These are phyloP conservation scores for Lepidonotus clava DNA, from an alignment of 2,888 invertebrate genomes.

Conservation along the genomic window DNA sequence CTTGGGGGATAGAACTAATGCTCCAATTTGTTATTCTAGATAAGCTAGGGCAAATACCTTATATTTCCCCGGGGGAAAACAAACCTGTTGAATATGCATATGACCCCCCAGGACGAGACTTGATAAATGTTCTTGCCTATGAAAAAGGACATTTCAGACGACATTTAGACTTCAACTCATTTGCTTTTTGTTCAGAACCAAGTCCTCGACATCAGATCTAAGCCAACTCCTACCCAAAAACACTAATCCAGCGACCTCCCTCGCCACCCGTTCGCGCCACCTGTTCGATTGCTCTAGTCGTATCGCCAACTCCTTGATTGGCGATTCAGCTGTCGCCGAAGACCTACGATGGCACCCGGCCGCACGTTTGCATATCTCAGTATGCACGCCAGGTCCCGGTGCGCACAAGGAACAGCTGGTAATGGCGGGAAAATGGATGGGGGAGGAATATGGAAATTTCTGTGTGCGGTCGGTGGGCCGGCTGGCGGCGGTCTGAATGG, in stretches of 20 bases:
- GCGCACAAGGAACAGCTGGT: not conserved
- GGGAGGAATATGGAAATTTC: slow-evolving; percentile 24
- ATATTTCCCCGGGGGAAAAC: not conserved
- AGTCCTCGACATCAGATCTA: too few relatives aligned
- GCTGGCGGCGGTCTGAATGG: not conserved
- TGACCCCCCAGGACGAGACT: too few relatives aligned
- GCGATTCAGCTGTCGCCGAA: not conserved
- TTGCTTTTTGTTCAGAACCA: too few relatives aligned
- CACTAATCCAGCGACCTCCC: too few relatives aligned
- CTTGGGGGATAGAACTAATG: not conserved
- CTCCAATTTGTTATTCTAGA: slow-evolving; percentile 5
- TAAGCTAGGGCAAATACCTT: slow-evolving; percentile 13
- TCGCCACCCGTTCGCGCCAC: too few relatives aligned
- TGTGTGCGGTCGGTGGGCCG: too few relatives aligned
- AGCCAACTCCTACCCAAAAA: too few relatives aligned
- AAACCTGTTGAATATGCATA: slow-evolving; percentile 28
- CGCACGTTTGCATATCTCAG: slow-evolving; percentile 12
- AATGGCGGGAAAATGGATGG: slow-evolving; percentile 10
- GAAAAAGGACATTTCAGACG: too few relatives aligned
- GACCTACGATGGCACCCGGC: not conserved
- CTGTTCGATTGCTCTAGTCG: slow-evolving; percentile 25
- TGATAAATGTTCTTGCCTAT: too few relatives aligned
- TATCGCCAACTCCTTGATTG: not conserved
- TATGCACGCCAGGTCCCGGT: not conserved
- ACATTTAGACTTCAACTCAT: too few relatives aligned